Base-by-base conservation (phyloP, 2,113 vertebrate genomes). In the Protobothrops mucrosquamatus region DNA sequence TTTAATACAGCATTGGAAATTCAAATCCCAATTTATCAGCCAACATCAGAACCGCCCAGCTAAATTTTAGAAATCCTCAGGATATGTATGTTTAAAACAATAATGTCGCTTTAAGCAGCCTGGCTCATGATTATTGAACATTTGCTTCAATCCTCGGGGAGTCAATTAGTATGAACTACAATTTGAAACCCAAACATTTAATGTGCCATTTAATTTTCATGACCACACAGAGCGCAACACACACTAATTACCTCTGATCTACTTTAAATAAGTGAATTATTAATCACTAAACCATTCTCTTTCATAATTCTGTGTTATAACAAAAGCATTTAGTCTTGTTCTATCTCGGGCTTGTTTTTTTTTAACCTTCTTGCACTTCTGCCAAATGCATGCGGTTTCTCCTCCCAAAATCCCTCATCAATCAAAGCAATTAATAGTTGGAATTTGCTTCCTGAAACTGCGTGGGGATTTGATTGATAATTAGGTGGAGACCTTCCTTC, bases 381-480 rank as follows among this genome's bases (percentile, higher is more conserved):
- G 92, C 94, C 61, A 95, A 95, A 92, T 51, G 1, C 55, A 2
- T 48, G 87, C 2, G 24, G 57, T 54, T 69, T 90, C 85, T 11
- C 57, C 54, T 93, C 92, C 90, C 94, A 95, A 87, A 91, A 48
- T 43, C 86, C 1, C 81, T 88, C 0, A 15, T 91, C 95, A 93
- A 92, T 93, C 85, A 93, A 92, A 64, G 29, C 18, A 96, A 94
- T 93, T 94, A 93, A 91, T 94, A 22, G 7, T 23, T 94, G 52
- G 48, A 89, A 93, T 56, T 94, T 94, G 11, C 54, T 93, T 54
- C 90, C 89, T 90, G 3, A 89, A 87, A 91, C 69, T 23, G 0
- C 14, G 64, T 43, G 85, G 3, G n/a, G 14, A 93, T 93, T 96
- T 95, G 74, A 92, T 93, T 94, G 59, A 81, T 93, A 93, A 95